phyloP scores from a whole-genome alignment of 2,888 invertebrate genomes.

The Camptogramma bilineatum region DNA sequence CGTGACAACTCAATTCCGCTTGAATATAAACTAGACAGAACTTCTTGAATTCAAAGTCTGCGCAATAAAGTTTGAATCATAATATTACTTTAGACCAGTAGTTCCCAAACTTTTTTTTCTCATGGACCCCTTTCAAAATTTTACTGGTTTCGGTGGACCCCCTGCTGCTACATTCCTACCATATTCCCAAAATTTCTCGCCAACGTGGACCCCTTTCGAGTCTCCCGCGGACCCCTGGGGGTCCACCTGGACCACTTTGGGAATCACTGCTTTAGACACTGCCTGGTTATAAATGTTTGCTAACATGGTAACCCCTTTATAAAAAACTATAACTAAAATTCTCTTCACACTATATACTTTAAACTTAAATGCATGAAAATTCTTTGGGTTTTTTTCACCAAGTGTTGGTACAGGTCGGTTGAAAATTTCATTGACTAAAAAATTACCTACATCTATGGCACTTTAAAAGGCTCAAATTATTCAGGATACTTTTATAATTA shows the following conservation, averaged over 20 bases:
- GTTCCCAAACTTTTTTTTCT: no score
- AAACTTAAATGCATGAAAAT: conserved; percentile 9
- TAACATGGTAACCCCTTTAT: conserved; percentile 29
- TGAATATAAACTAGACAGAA: conserved; percentile 11
- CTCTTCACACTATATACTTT: neutral
- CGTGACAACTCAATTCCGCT: conserved; percentile 18
- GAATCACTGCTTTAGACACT: no score
- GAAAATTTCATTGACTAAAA: neutral
- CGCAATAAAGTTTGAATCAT: neutral
- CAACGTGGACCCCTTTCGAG: no score
- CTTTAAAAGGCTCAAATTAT: neutral
- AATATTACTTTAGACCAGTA: neutral
- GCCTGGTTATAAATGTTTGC: conserved; percentile 32
- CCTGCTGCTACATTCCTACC: no score
- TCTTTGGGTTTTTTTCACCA: neutral
- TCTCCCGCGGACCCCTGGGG: no score
- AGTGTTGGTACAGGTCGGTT: neutral
- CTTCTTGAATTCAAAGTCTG: neutral
- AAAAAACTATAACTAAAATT: conserved; percentile 15
- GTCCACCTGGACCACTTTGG: no score
- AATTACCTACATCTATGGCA: neutral
- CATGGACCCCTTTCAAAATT: no score
- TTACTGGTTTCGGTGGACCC: no score
- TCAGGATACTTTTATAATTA: conserved; percentile 6
- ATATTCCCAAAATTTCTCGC: no score